Evolutionary conservation across 2,797 vertebrate species (phyloP), one percentile per base, ranked within the genome.

Genomic region (Amblyopsis hoosieri): DNA sequence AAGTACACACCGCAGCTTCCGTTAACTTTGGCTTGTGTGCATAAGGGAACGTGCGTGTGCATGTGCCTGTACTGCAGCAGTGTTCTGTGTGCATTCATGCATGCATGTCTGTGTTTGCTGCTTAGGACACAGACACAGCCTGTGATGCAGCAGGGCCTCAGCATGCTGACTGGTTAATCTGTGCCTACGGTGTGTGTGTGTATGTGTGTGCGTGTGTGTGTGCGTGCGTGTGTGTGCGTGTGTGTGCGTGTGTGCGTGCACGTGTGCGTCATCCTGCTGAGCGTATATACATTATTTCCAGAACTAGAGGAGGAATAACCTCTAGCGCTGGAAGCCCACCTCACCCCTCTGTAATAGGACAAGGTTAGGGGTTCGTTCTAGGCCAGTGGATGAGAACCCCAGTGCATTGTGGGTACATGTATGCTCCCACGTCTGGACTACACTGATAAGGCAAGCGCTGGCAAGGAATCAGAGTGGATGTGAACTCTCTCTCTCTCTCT

Each of bases 361-460:
- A 3, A 54, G 75, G 77, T 84, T 76, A 83, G 79, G 33, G 75
- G 71, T 60, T 81, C 67, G 80, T 79, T 79, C 56, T 67, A 79
- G 54, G 75, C 62, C 10, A 59, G 72, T 71, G 67, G 78, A 54
- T 54, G 33, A 70, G 54, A 77, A 76, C 69, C 78, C 73, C 19
- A 61, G 62, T 79, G 83, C 76, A 82, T 78, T 83, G 77, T 72
- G 75, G 83, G 64, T 76, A 68, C 67, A 71, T 73, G 72, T 57
- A 80, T 75, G 78, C 65, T 69, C 37, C 56, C 68, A 75, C 70
- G 80, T 79, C 90, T 91, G 90, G 81, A 58, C 69, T 3, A 45
- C 54, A n/a, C 81, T 79, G 90, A 90, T 90, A 91, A 90, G 86
- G 69, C 81, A 61, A 54, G 51, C 12, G 71, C 74, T 86, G 87